Percentiles rank a stretch among this genome's conserved stretches.
phyloP scores from a whole-genome alignment of 2,888 invertebrate species.

The Chrysodeixis includens region DNA sequence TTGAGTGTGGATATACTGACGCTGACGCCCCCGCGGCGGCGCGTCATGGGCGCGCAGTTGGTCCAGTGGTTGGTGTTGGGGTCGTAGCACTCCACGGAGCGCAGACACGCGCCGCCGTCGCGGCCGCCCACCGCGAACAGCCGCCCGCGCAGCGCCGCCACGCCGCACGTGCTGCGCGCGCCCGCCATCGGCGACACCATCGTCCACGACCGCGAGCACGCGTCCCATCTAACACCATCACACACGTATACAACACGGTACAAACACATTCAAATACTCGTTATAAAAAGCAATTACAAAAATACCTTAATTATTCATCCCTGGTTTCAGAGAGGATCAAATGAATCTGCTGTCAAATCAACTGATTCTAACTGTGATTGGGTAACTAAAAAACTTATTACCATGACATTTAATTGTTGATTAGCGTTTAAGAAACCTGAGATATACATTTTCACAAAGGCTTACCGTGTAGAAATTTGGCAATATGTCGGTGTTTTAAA shows the following conservation, averaged over 20 bases:
- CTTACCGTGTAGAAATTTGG: no score
- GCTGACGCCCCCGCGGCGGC: slow-evolving; percentile 96
- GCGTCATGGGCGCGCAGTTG: slow-evolving; percentile 95
- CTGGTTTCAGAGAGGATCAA: no score
- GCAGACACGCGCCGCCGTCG: slow-evolving; percentile 96
- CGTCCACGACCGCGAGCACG: slow-evolving; percentile 95
- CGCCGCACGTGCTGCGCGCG: slow-evolving; percentile 96
- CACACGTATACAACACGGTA: background rate
- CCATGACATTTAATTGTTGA: no score
- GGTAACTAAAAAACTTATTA: no score
- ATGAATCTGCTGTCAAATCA: no score
- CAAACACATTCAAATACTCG: background rate
- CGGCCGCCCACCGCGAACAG: slow-evolving; percentile 97
- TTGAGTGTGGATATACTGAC: slow-evolving; percentile 81
- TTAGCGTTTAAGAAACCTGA: no score
- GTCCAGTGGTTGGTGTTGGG: slow-evolving; percentile 93
- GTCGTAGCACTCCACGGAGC: slow-evolving; percentile 96
- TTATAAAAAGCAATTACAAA: no score
- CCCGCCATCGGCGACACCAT: slow-evolving; percentile 97
- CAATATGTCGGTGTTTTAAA: no score
- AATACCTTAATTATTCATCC: no score
- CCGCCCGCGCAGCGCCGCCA: slow-evolving; percentile 95
- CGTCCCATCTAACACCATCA: slow-evolving; percentile 93
- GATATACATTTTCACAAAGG: no score
- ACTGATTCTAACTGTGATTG: no score